Evolutionary conservation across 2,797 vertebrate species (phyloP).

Genomic region (Spatula versicolor): DNA sequence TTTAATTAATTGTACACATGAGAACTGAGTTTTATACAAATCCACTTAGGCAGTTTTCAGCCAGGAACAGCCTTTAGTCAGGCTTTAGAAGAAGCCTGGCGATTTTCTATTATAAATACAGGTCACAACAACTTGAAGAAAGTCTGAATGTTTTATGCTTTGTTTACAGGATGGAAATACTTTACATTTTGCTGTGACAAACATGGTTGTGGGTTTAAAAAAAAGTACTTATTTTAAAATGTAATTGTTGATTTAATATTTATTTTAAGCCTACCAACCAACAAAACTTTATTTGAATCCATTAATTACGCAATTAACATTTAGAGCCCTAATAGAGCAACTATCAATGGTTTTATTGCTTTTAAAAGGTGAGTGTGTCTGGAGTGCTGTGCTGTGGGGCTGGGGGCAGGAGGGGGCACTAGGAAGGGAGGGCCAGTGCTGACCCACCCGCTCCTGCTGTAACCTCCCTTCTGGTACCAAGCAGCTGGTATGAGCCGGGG

Average conservation of each 20-base stretch:
- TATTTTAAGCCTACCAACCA: neutral
- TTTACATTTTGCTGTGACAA: conserved; percentile 29
- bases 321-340: neutral
- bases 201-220: neutral
- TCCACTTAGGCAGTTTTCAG: conserved; percentile 22
- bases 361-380: neutral
- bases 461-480: neutral
- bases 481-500: neutral
- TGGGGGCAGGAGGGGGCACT: neutral
- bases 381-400: neutral
- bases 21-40: conserved; percentile 50
- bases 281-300: neutral
- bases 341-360: neutral
- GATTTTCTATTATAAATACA: conserved; percentile 59
- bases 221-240: neutral
- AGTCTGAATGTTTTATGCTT: conserved; percentile 50
- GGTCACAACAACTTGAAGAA: conserved; percentile 40
- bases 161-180: conserved; percentile 53
- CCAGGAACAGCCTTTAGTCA: conserved; percentile 14
- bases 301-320: neutral
- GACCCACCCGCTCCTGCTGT: neutral
- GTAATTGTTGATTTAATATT: neutral
- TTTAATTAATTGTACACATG: conserved; percentile 11
- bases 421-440: neutral
- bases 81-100: conserved; percentile 34